phyloP scores from a whole-genome alignment of 92 coral and sea anemone genomes.

The Phenganax marumi region DNA sequence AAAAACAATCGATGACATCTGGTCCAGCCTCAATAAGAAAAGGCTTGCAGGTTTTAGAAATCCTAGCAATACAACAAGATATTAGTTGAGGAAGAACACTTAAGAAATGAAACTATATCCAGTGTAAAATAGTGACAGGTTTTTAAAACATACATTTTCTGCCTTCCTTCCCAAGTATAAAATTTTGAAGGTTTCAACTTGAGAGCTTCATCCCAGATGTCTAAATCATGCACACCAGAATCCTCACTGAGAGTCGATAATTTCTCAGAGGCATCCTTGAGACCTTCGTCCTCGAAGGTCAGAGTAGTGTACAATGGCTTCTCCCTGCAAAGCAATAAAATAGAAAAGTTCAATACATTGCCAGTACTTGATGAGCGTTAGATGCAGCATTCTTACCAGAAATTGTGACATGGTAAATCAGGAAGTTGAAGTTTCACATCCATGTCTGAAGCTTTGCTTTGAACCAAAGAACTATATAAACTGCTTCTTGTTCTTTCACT shows the following conservation, averaged over 20 bases:
- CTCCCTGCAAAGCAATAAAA: not conserved
- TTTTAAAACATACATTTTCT: not conserved
- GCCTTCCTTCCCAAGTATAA: conserved; percentile 81
- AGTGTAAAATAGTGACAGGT: not conserved
- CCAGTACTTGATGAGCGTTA: no score
- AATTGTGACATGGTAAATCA: conserved; percentile 63
- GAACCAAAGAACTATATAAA: conserved; percentile 75
- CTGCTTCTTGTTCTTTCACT: conserved; percentile 65
- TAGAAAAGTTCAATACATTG: not conserved
- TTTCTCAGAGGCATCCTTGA: conserved; percentile 68
- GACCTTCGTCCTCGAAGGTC: conserved; percentile 82
- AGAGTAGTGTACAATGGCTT: not conserved
- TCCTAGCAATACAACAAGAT: not conserved
- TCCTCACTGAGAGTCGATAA: conserved; percentile 31
- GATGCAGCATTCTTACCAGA: not conserved
- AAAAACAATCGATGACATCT: conserved; percentile 70
- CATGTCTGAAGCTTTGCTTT: conserved; percentile 71
- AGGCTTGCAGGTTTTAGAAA: conserved; percentile 46
- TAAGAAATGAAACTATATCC: not conserved
- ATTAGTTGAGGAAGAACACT: not conserved
- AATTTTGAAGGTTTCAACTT: conserved; percentile 63
- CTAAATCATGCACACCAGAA: conserved; percentile 30
- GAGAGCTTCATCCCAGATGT: conserved; percentile 82
- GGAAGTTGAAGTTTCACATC: conserved; percentile 79
- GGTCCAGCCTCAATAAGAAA: conserved; percentile 91